A percentile compares a stretch with the other conserved stretches of the same genome.
Evolutionary conservation across 2,113 vertebrate species (phyloP).

Genomic region (Hassar affinis): DNA sequence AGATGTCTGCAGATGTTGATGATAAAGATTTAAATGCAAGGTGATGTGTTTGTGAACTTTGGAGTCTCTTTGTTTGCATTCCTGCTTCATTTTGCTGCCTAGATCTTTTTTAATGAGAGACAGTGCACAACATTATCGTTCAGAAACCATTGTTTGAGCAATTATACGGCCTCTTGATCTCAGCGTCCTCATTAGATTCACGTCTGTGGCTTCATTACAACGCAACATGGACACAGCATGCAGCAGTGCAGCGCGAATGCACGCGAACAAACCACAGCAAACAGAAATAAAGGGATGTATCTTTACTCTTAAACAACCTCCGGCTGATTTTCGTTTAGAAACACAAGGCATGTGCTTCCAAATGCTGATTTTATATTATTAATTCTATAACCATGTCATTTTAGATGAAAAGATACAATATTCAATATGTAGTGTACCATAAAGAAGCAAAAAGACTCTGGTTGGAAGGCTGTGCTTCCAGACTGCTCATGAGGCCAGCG

Average conservation of each 20-base stretch:
- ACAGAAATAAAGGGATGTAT: conserved; percentile 18
- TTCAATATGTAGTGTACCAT: not conserved
- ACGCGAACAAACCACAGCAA: conserved; percentile 3
- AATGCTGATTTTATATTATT: too few relatives aligned
- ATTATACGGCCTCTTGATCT: conserved; percentile 52
- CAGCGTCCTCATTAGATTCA: conserved; percentile 24
- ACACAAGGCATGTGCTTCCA: not conserved
- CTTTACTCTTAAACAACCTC: conserved; percentile 43
- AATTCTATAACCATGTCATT: conserved; percentile 18
- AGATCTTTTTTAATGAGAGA: conserved; percentile 66
- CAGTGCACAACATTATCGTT: conserved; percentile 64
- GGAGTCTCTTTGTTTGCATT: conserved; percentile 47
- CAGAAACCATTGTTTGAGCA: conserved; percentile 61
- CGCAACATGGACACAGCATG: not conserved
- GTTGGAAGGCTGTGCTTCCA: not conserved
- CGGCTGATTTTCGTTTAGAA: conserved; percentile 52
- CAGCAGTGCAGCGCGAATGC: not conserved
- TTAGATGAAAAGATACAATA: not conserved
- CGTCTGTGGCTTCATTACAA: conserved; percentile 12
- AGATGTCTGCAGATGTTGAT: too few relatives aligned
- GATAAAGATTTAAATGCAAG: too few relatives aligned
- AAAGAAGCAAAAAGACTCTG: not conserved
- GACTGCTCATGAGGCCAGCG: not conserved
- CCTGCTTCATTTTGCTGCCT: conserved; percentile 65
- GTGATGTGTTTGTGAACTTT: too few relatives aligned